A percentile compares a stretch with the other conserved stretches of the same genome.
Conservation (phyloP, 2,888 invertebrate species). For the Spatulosminthurus flaviceps region DNA sequence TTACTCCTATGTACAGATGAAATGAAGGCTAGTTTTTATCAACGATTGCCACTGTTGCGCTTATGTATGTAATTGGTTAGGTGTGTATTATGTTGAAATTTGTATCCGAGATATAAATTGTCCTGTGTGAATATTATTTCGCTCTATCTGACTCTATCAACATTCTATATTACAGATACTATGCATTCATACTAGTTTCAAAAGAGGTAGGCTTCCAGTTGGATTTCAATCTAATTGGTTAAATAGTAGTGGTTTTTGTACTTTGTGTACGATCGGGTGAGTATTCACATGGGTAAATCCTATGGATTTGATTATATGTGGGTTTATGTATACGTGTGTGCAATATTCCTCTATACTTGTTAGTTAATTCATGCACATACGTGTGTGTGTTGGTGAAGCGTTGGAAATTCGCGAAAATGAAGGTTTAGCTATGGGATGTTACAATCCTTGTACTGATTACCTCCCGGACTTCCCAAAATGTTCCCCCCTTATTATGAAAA, state of each 20-base stretch:
- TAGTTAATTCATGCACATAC: not conserved
- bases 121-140: too few species aligned
- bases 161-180: not conserved
- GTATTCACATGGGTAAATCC: not conserved
- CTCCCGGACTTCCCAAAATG: constrained; percentile 10
- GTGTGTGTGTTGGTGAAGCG: too few species aligned
- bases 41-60: too few species aligned
- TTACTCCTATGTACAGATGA: not conserved
- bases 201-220: constrained; percentile 9
- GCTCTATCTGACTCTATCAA: not conserved
- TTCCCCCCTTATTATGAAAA: constrained; percentile 3
- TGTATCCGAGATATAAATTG: too few species aligned
- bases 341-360: too few species aligned
- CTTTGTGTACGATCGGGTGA: not conserved
- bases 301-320: not conserved
- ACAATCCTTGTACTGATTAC: not conserved
- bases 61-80: too few species aligned
- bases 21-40: too few species aligned
- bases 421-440: not conserved
- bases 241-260: constrained; percentile 10
- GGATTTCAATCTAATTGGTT: constrained; percentile 18
- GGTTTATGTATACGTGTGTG: not conserved
- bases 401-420: not conserved
- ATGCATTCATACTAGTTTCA: not conserved
- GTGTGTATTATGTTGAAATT: too few species aligned